Evolutionary conservation across 2,797 vertebrate species (phyloP), one percentile per base, ranked within the genome.

Genomic region (Betta splendens): DNA sequence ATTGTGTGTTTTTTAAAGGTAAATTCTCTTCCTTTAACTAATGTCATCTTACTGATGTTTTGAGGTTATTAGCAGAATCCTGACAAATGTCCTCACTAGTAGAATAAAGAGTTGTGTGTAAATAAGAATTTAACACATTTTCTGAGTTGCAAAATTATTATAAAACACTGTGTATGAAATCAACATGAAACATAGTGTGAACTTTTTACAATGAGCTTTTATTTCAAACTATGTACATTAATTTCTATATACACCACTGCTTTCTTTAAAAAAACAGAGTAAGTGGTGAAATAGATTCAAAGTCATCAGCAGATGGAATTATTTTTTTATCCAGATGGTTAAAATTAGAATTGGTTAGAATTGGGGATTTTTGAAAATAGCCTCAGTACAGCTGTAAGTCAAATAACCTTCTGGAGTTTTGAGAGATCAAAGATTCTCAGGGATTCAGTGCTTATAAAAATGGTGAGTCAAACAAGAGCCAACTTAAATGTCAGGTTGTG

Each of bases 341-440:
- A 7, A 32, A 28, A 36, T 8, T 40, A 20, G 37, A 36, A n/a
- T n/a, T 37, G 31, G 11, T 36, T 29, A 7, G 32, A 28, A 36
- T 8, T 40, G 20, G 37, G 36, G 20, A 40, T 32, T 59, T 20
- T 33, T 11, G 28, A 28, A 22, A 59, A 40, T 7, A 23, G 21
- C 18, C 47, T 21, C 33, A 38, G 18, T 37, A 12, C 54, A 29
- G 23, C 13, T 12, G 50, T 39, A 56, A 18, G 43, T 37, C n/a
- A 54, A 42, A 32, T 7, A 9, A 40, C 37, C 37, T 8, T 22
- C 13, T 22, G 51, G 37, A 13, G 31, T 53, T 53, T 53, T 15
- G 10, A 37, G 3, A 31, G 16, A 46, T 50, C 33, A 16, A 36
- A 32, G 25, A 42, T 31, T 40, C 17, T 54, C 28, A 42, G 15